Base-by-base conservation (phyloP, 2,888 invertebrate species). In the Rhagophthalmus giganteus region DNA sequence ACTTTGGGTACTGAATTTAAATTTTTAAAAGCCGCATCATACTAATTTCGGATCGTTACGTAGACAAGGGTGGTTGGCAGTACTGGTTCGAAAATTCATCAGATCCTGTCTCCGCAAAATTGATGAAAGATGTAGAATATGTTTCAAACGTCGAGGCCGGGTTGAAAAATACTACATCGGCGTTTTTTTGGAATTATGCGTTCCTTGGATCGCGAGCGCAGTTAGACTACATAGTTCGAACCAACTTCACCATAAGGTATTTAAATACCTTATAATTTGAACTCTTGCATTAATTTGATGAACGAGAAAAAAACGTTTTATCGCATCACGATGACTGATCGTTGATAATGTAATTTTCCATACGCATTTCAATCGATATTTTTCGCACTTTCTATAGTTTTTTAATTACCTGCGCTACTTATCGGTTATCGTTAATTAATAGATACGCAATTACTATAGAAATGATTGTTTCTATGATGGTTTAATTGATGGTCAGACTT, bases 171-270 rank as follows among this genome's bases (percentile, higher is more conserved):
- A 85, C 85, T 0, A 87, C 88, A 0, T 81, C 81, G 59, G 86
- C 87, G 2, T 87, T 86, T 65, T 87, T 88, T 64, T 87, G 87
- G 84, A 84, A 86, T 0, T 88, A 89, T 63, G 87, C 90, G 0
- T 89, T 88, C 66, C 73, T 90, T 1, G 88, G 87, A 6, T 89
- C 90, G 0, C 76, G 77, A 59, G 80, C 84, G n/a, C 82, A 86
- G 62, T 74, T 90, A 8, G 83, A 86, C 63, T 88, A 86, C 65
- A 79, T 88, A 39, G 81, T 88, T 0, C 83, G 85, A 66, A 81
- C 86, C 0, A 88, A 89, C 68, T 88, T 81, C 71, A 79, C 86
- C 0, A 76, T 79, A 52, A 79, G 20, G 51, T 51, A 37, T 20
- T 33, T 34, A 24, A 4, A 9, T 6, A 9, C 7, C 9, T 5